Conservation (phyloP, 1,140 invertebrate genomes). For the Gonatopus flavifemur region DNA sequence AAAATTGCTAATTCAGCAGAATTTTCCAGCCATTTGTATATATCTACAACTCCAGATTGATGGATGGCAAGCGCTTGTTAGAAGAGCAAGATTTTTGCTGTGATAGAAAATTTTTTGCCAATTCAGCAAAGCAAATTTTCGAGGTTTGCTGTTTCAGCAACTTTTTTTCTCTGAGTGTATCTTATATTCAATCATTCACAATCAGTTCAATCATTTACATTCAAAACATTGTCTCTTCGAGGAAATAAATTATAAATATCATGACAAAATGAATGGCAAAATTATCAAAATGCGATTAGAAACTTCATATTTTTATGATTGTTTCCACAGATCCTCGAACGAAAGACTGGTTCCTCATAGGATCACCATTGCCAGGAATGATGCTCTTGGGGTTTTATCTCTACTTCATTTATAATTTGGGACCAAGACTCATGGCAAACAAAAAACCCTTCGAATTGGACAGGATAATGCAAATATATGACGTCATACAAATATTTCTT, state of each 20-base stretch:
- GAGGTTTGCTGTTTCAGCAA: no score
- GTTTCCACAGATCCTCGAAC: conserved; percentile 67
- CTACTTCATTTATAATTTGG: conserved; percentile 67
- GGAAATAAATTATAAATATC: no score
- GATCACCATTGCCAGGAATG: conserved; percentile 61
- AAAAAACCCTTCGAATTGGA: conserved; percentile 72
- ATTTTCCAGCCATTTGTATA: no score
- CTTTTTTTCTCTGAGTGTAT: no score
- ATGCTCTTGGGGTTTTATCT: conserved; percentile 67
- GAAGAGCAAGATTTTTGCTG: no score
- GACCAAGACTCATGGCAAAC: conserved; percentile 74
- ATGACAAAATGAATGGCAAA: no score
- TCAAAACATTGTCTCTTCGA: background rate
- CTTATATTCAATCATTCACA: background rate
- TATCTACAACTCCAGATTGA: no score
- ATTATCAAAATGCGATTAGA: background rate
- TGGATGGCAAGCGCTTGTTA: no score
- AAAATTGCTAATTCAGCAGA: no score
- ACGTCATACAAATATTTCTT: conserved; percentile 70
- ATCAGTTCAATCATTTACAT: background rate
- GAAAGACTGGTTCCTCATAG: conserved; percentile 64
- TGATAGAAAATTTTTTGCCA: no score
- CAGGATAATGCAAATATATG: conserved; percentile 74
- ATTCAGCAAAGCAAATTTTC: no score
- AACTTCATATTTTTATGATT: conserved; percentile 1